phyloP scores from a whole-genome alignment of 2,797 vertebrate genomes.

The Tragelaphus oryx region DNA sequence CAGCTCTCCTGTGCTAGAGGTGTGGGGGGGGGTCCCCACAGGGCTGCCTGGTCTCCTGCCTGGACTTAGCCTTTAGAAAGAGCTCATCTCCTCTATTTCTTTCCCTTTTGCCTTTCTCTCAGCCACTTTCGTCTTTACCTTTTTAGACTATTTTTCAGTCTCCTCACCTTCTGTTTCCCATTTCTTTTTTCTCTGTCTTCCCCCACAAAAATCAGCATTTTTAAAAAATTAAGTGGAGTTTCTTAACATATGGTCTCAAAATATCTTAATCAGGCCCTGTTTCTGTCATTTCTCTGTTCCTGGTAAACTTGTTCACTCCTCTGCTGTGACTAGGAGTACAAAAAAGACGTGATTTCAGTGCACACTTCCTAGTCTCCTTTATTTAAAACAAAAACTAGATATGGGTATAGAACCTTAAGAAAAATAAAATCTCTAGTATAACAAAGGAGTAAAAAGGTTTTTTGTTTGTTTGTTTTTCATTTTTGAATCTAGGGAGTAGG shows the following conservation, averaged over 20 bases:
- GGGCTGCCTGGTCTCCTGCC: not conserved
- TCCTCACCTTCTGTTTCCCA: not conserved
- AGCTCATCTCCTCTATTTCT: not conserved
- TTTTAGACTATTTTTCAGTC: not conserved
- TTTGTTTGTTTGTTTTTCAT: not conserved
- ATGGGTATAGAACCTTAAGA: slow-evolving; percentile 11
- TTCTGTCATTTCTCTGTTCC: not conserved
- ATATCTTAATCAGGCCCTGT: not conserved
- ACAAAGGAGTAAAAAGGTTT: not conserved
- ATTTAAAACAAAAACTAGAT: not conserved
- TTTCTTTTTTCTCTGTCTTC: not conserved
- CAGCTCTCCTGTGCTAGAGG: not conserved
- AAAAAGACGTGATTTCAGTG: not conserved
- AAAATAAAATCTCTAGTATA: not conserved
- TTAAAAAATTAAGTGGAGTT: not conserved
- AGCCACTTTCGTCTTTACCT: not conserved
- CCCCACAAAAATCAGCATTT: not conserved
- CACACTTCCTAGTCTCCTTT: not conserved
- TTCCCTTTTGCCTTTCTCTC: not conserved
- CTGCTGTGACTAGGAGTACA: not conserved
- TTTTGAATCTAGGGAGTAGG: not conserved
- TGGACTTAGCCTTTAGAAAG: not conserved
- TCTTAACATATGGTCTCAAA: not conserved
- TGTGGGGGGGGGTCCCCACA: not conserved
- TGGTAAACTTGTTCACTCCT: not conserved